Percentiles rank a stretch among this genome's conserved stretches.
These are phyloP conservation scores for Otocyon megalotis DNA, from an alignment of 2,113 vertebrate species.

Conservation along the genomic window DNA sequence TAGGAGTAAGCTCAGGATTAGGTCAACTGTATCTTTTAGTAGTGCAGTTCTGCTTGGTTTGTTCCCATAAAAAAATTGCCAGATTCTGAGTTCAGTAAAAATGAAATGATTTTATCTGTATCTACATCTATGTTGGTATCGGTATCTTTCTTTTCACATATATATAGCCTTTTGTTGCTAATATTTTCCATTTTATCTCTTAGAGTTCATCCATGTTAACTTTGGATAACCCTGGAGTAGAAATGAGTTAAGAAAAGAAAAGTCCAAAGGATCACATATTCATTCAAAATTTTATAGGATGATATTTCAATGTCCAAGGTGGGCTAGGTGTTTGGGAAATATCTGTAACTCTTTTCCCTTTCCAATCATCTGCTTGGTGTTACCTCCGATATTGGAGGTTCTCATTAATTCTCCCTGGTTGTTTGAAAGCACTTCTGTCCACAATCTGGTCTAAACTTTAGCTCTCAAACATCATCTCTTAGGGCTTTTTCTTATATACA, in stretches of 20 bases:
- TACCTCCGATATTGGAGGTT: not conserved
- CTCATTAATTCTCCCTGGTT: not conserved
- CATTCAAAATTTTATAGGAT: not conserved
- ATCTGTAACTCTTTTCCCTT: not conserved
- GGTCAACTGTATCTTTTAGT: not conserved
- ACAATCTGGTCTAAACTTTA: not conserved
- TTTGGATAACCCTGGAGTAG: not conserved
- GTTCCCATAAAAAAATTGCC: not conserved
- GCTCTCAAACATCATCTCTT: not conserved
- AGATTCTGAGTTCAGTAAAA: constrained; percentile 17
- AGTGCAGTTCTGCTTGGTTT: not conserved
- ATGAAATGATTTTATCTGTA: not conserved
- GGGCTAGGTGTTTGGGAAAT: not conserved
- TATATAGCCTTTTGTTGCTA: not conserved
- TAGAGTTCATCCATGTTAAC: not conserved
- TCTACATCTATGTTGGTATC: not conserved
- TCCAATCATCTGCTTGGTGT: not conserved
- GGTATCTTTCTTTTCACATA: not conserved
- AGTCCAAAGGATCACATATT: not conserved
- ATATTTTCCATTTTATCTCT: not conserved
- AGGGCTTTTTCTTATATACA: not conserved
- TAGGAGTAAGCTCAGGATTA: not conserved
- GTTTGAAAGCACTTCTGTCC: not conserved
- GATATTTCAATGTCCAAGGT: not conserved
- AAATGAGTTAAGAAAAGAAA: not conserved